Evolutionary conservation across 2,797 vertebrate genomes (phyloP).

Genomic region (Peromyscus attwateri): DNA sequence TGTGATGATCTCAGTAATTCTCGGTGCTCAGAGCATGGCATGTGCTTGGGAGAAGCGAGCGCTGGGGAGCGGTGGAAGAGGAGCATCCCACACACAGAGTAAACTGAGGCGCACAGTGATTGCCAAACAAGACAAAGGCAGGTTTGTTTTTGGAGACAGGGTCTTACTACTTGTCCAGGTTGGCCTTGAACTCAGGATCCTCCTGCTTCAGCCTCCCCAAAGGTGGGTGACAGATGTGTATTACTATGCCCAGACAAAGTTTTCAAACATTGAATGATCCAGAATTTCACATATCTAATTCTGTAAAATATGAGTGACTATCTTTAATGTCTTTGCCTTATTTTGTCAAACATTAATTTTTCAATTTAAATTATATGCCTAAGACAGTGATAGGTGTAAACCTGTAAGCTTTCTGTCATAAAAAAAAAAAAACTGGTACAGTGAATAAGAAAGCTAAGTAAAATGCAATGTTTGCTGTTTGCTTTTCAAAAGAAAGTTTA

Average conservation of each 20-base stretch:
- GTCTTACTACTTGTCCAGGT: background rate
- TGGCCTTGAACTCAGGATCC: background rate
- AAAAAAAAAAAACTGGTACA: conserved; percentile 20
- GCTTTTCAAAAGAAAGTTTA: conserved; percentile 14
- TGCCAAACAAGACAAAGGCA: conserved; percentile 43
- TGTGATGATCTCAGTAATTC: conserved; percentile 52
- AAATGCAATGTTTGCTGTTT: conserved; percentile 26
- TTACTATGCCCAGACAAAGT: background rate
- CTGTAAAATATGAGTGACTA: conserved; percentile 29
- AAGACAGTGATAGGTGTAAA: conserved; percentile 11
- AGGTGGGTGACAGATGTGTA: background rate
- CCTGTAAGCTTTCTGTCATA: background rate
- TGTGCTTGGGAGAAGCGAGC: conserved; percentile 33
- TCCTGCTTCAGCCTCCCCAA: background rate
- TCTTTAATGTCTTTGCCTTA: conserved; percentile 41
- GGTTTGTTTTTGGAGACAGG: background rate
- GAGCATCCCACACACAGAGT: conserved; percentile 11
- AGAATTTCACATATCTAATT: conserved; percentile 49
- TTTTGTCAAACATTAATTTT: conserved; percentile 63
- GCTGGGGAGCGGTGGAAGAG: background rate
- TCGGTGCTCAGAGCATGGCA: conserved; percentile 54
- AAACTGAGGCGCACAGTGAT: conserved; percentile 60
- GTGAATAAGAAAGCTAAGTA: conserved; percentile 44
- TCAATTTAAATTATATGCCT: conserved; percentile 40
- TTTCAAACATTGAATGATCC: conserved; percentile 53